Evolutionary conservation across 2,888 invertebrate species (phyloP).

Genomic region (Sphecodes monilicornis): DNA sequence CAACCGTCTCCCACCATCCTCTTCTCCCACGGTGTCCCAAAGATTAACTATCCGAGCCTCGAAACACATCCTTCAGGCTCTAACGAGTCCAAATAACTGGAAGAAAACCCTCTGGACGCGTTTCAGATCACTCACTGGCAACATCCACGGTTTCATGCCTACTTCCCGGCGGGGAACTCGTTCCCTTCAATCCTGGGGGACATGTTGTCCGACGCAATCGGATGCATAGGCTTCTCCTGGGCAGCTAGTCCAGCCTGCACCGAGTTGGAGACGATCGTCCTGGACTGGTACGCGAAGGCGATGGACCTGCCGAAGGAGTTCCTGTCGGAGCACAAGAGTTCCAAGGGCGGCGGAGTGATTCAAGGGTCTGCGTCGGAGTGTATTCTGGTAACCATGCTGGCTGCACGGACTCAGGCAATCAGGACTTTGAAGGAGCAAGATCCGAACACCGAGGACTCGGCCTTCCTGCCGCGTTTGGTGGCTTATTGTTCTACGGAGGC

Average conservation of each 20-base stretch:
- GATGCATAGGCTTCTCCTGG: constrained; percentile 99
- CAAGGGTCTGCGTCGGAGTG: constrained; percentile 95
- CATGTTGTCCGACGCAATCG: constrained; percentile 98
- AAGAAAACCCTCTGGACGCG: neutral
- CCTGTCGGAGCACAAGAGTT: constrained; percentile 85
- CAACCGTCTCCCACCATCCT: neutral
- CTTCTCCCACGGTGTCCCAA: neutral
- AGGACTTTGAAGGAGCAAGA: constrained; percentile 87
- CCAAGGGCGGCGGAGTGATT: constrained; percentile 92
- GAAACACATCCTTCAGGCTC: neutral
- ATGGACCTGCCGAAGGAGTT: constrained; percentile 91
- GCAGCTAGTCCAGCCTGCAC: constrained; percentile 94
- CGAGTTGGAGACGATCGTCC: constrained; percentile 93
- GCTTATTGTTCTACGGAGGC: constrained; percentile 91
- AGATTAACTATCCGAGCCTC: neutral
- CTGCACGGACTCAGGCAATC: constrained; percentile 91
- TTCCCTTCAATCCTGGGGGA: constrained; percentile 99
- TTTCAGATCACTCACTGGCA: constrained; percentile 95
- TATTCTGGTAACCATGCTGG: constrained; percentile 91
- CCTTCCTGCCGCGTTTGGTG: constrained; percentile 90
- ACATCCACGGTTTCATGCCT: constrained; percentile 99
- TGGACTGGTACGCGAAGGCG: constrained; percentile 93
- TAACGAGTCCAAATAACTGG: neutral
- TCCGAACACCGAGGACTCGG: constrained; percentile 87
- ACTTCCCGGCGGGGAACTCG: constrained; percentile 99